phyloP scores from a whole-genome alignment of 2,888 invertebrate species.

The Phytoseiulus persimilis region DNA sequence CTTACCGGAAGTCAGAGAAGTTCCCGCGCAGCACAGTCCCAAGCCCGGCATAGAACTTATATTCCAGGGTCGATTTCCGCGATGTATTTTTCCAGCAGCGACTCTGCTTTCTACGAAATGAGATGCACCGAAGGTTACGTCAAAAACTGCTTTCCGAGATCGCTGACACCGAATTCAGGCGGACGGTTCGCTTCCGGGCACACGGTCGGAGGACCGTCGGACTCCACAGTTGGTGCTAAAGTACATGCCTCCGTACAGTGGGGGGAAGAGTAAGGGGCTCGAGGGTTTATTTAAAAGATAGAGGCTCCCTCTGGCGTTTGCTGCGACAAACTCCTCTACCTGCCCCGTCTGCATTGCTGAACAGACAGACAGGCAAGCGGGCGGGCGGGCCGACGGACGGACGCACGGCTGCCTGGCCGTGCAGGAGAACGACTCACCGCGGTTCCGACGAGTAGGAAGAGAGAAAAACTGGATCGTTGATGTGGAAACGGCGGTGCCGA shows the following conservation, averaged over 20 bases:
- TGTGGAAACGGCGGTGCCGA: background rate
- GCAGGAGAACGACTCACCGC: background rate
- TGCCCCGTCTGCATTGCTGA: background rate
- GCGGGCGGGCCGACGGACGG: too few relatives aligned
- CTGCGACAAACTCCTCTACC: background rate
- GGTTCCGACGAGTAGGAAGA: background rate
- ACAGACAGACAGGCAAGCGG: background rate
- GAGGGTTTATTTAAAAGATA: slow-evolving; percentile 19
- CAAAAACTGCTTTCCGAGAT: background rate
- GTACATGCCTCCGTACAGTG: slow-evolving; percentile 13
- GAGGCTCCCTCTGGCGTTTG: slow-evolving; percentile 10
- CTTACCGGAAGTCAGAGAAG: background rate
- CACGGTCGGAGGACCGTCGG: slow-evolving; percentile 19
- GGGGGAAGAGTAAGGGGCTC: background rate
- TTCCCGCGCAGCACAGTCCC: background rate
- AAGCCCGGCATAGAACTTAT: background rate
- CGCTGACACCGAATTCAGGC: background rate
- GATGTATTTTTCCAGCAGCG: background rate
- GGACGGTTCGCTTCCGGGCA: background rate
- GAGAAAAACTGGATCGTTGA: background rate
- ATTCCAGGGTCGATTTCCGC: background rate
- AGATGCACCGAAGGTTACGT: background rate
- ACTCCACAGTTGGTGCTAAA: slow-evolving; percentile 34
- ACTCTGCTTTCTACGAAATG: background rate
- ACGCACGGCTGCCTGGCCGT: background rate